Evolutionary conservation across 2,797 vertebrate genomes (phyloP).

Genomic region (Sitta carolinensis): DNA sequence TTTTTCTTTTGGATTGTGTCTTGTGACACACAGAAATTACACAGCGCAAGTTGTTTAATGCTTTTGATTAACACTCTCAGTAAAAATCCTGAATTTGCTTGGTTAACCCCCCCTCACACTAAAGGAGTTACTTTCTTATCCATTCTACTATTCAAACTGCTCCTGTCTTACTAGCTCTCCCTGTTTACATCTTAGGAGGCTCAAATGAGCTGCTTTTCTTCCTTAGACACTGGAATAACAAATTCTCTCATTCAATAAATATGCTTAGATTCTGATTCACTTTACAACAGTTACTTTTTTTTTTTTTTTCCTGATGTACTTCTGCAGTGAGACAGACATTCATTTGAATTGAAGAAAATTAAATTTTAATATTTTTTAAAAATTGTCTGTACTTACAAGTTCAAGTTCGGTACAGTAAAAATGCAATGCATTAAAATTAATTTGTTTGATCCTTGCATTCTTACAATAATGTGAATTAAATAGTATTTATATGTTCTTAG

Average conservation of each 20-base stretch:
- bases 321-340: background rate
- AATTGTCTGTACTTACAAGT: background rate
- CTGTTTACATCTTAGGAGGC: background rate
- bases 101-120: accelerated
- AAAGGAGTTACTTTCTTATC: background rate
- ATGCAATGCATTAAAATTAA: background rate
- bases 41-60: background rate
- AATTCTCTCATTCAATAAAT: background rate
- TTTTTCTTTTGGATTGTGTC: background rate
- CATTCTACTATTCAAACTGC: background rate
- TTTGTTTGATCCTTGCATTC: background rate
- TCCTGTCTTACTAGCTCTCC: background rate
- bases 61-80: background rate
- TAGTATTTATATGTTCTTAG: background rate
- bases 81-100: background rate
- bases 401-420: background rate
- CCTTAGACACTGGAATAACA: background rate
- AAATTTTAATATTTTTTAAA: background rate
- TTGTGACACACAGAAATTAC: background rate
- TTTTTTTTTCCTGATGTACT: background rate
- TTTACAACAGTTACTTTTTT: background rate
- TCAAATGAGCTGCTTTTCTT: background rate
- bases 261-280: background rate
- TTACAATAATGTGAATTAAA: background rate
- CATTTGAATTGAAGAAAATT: background rate